These are phyloP conservation scores for Delichon dasypus DNA, from an alignment of 2,797 vertebrate species.

Conservation along the genomic window DNA sequence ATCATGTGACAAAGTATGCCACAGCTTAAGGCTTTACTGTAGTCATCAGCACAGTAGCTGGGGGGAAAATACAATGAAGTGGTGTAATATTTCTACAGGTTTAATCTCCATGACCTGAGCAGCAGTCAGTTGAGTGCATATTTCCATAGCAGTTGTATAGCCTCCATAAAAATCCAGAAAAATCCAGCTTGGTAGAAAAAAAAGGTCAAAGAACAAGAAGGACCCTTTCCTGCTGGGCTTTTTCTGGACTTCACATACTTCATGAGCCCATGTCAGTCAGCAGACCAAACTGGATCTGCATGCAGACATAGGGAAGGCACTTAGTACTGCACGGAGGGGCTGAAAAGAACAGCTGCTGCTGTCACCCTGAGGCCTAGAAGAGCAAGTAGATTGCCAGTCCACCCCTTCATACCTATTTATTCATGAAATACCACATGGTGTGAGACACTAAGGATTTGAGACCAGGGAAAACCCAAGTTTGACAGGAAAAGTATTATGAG, in stretches of 20 bases:
- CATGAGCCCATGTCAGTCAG: constrained; percentile 9
- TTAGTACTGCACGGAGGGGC: neutral
- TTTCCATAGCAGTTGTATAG: neutral
- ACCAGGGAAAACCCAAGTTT: neutral
- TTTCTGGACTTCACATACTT: constrained; percentile 24
- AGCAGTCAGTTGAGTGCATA: neutral
- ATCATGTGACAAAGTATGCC: neutral
- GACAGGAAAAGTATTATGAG: neutral
- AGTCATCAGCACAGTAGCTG: neutral
- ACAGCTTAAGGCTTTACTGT: neutral
- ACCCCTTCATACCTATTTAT: neutral
- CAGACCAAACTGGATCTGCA: constrained; percentile 29
- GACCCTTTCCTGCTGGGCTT: constrained; percentile 7
- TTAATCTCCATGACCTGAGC: neutral
- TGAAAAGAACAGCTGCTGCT: constrained; percentile 52
- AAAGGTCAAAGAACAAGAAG: constrained; percentile 7
- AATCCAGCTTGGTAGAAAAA: neutral
- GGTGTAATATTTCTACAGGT: neutral
- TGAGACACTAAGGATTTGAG: neutral
- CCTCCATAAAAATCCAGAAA: neutral
- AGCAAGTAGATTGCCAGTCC: neutral
- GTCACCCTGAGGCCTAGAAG: constrained; percentile 11
- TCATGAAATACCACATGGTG: neutral
- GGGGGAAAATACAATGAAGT: neutral
- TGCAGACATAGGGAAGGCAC: neutral